These are phyloP conservation scores for Loriculus beryllinus DNA, from an alignment of 2,797 vertebrate species.

Conservation along the genomic window DNA sequence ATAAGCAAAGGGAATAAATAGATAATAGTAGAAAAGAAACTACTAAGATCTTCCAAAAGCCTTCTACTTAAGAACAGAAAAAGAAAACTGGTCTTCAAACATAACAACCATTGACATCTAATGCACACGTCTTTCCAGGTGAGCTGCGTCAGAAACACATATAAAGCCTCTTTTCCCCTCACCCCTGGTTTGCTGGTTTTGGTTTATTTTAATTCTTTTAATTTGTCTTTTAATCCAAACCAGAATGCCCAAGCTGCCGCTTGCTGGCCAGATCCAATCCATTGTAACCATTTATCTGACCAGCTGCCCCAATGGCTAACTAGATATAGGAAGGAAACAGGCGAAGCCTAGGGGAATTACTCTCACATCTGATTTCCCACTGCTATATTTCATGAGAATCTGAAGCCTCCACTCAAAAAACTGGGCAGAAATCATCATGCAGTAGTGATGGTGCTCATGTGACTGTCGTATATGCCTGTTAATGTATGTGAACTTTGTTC, in stretches of 20 bases:
- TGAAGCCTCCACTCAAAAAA: not conserved
- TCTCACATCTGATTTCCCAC: not conserved
- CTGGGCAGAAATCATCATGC: not conserved
- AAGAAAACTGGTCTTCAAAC: not conserved
- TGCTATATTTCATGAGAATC: not conserved
- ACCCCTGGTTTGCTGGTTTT: not conserved
- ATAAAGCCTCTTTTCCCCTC: not conserved
- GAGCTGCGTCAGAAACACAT: not conserved
- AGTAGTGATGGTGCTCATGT: rapidly evolving
- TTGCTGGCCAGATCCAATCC: not conserved
- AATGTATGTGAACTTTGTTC: not conserved
- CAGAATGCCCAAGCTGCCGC: not conserved
- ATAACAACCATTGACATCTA: not conserved
- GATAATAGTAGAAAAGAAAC: not conserved
- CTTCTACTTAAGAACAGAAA: not conserved
- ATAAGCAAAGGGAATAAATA: not conserved
- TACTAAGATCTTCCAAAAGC: not conserved
- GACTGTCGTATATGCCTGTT: not conserved
- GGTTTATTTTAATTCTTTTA: not conserved
- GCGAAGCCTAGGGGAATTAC: not conserved
- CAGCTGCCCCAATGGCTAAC: not conserved
- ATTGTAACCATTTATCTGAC: not conserved
- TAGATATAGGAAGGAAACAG: not conserved
- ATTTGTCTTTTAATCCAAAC: not conserved
- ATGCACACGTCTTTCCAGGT: rapidly evolving